Conservation (phyloP, 2,797 vertebrate genomes). For the Anomalospiza imberbis region DNA sequence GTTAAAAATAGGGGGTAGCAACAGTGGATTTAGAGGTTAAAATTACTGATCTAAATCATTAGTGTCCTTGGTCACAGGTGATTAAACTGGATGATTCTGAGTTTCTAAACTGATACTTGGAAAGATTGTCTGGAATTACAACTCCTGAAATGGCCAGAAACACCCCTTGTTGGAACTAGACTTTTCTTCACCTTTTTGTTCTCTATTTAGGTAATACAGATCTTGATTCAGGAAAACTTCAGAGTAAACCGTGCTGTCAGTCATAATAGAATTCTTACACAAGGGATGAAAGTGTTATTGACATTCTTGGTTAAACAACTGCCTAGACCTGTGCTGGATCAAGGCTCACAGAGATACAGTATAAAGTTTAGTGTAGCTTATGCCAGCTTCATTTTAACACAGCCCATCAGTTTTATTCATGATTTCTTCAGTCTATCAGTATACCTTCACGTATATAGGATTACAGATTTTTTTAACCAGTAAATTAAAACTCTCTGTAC, state of each 20-base stretch:
- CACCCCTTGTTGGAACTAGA: neutral
- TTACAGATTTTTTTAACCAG: neutral
- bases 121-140: neutral
- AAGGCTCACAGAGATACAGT: neutral
- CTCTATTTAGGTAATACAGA: neutral
- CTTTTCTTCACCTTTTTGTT: neutral
- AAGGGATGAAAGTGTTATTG: rapidly evolving
- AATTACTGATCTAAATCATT: neutral
- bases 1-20: neutral
- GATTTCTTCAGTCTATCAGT: neutral
- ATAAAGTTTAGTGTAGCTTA: neutral
- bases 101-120: neutral
- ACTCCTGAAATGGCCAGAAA: neutral
- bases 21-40: neutral
- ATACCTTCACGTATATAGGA: neutral
- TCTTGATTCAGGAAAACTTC: neutral
- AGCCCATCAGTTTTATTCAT: neutral
- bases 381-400: neutral
- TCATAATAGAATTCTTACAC: neutral
- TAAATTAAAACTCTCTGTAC: neutral
- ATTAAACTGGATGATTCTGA: neutral
- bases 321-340: neutral
- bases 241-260: neutral
- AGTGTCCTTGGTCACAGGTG: neutral
- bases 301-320: neutral